phyloP scores from a whole-genome alignment of 2,797 vertebrate genomes.

The Myoxocephalus aenaeus region DNA sequence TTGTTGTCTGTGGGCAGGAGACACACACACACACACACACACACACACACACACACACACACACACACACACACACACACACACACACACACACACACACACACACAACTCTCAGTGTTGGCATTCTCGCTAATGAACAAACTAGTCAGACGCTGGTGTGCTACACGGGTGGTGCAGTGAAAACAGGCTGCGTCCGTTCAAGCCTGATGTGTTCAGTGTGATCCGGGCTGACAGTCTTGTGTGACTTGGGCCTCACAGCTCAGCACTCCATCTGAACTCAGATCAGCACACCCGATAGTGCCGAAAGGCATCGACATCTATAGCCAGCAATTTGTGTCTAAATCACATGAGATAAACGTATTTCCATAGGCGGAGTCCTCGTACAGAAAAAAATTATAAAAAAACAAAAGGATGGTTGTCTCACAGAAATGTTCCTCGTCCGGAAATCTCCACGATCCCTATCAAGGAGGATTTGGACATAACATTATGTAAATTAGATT shows the following conservation, averaged over 20 bases:
- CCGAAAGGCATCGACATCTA: background rate
- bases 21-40: slow-evolving; percentile 8
- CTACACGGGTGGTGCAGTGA: slow-evolving; percentile 19
- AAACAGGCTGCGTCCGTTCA: slow-evolving; percentile 51
- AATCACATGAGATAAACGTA: slow-evolving; percentile 20
- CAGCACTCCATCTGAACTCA: background rate
- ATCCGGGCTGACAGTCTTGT: slow-evolving; percentile 31
- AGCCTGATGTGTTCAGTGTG: slow-evolving; percentile 59
- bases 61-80: too few relatives aligned
- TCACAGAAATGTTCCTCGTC: background rate
- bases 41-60: too few relatives aligned
- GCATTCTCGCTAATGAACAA: slow-evolving; percentile 31
- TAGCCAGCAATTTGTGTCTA: slow-evolving; percentile 12
- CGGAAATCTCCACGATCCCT: slow-evolving; percentile 1
- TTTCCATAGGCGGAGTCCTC: slow-evolving; percentile 13
- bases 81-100: slow-evolving; percentile 7
- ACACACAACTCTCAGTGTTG: slow-evolving; percentile 20
- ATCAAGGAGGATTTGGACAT: background rate
- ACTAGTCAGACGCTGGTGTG: slow-evolving; percentile 15
- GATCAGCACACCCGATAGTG: background rate
- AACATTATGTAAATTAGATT: slow-evolving; percentile 36
- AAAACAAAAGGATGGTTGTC: slow-evolving; percentile 33
- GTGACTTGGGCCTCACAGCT: slow-evolving; percentile 5
- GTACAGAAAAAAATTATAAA: slow-evolving; percentile 35
- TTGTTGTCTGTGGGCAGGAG: slow-evolving; percentile 33